Evolutionary conservation across 2,113 vertebrate genomes (phyloP).

Genomic region (Cygnus buccinator): DNA sequence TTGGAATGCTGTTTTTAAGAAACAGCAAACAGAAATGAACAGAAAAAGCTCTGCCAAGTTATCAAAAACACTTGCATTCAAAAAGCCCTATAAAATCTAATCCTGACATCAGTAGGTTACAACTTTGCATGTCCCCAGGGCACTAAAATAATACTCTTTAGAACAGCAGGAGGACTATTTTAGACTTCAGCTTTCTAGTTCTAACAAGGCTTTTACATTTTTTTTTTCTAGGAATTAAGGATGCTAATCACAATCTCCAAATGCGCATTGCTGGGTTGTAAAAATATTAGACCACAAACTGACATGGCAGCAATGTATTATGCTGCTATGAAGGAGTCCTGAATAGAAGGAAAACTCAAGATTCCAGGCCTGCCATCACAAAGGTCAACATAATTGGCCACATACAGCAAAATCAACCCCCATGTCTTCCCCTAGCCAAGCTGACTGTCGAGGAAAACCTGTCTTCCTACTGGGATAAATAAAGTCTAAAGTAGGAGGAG

Average conservation of each 20-base stretch:
- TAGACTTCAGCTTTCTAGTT: conserved; percentile 80
- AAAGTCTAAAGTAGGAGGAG: conserved; percentile 73
- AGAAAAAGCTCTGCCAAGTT: conserved; percentile 72
- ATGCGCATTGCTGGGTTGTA: conserved; percentile 78
- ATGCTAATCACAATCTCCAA: conserved; percentile 86
- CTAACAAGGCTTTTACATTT: conserved; percentile 80
- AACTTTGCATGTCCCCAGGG: conserved; percentile 83
- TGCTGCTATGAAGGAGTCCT: conserved; percentile 70
- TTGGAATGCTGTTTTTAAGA: conserved; percentile 36
- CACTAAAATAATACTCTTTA: conserved; percentile 86
- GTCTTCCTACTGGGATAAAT: conserved; percentile 79
- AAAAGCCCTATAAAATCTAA: conserved; percentile 80
- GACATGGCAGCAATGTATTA: conserved; percentile 72
- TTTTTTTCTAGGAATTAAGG: conserved; percentile 77
- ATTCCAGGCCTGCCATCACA: conserved; percentile 79
- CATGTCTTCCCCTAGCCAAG: conserved; percentile 64
- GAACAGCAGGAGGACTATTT: conserved; percentile 85
- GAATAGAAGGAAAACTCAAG: conserved; percentile 76
- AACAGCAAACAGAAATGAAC: conserved; percentile 44
- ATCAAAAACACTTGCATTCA: conserved; percentile 71
- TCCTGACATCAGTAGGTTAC: conserved; percentile 81
- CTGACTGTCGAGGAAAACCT: conserved; percentile 74
- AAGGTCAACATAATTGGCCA: conserved; percentile 87
- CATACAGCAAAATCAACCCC: conserved; percentile 83
- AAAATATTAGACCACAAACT: conserved; percentile 81